Conservation (phyloP, 2,888 invertebrate species). For the Dione juno region DNA sequence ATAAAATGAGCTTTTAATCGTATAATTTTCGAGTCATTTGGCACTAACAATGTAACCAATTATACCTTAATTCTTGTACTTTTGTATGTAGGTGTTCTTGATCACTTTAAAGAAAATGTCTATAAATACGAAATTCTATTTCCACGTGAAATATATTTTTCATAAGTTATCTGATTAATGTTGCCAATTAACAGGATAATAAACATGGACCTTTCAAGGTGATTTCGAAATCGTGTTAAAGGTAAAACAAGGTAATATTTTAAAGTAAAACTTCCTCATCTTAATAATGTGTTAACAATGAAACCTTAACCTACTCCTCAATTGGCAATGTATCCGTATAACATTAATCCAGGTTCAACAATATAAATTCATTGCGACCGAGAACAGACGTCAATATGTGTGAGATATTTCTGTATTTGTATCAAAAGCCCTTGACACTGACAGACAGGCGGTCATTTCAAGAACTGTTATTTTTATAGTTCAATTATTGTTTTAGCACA, state of each 20-base stretch:
- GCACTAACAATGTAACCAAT: conserved; percentile 35
- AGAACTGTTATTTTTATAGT: conserved; percentile 16
- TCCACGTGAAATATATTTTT: neutral
- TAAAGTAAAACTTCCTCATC: conserved; percentile 30
- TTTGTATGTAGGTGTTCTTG: conserved; percentile 8
- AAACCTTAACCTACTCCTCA: conserved; percentile 43
- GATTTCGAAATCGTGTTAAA: conserved; percentile 5
- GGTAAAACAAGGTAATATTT: conserved; percentile 17
- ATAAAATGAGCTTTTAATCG: conserved; percentile 41
- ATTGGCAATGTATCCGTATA: conserved; percentile 25
- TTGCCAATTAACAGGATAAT: conserved; percentile 4
- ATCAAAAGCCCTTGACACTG: conserved; percentile 26
- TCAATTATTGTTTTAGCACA: neutral
- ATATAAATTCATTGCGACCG: conserved; percentile 11
- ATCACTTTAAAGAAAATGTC: neutral
- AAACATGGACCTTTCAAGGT: conserved; percentile 18
- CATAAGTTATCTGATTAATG: neutral
- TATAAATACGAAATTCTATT: neutral
- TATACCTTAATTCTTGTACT: conserved; percentile 19
- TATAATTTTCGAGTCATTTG: conserved; percentile 34
- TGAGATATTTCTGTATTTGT: conserved; percentile 27
- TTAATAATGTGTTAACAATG: conserved; percentile 9
- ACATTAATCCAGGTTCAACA: conserved; percentile 24
- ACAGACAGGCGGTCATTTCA: conserved; percentile 7
- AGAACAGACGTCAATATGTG: conserved; percentile 14